Evolutionary conservation across 1,140 invertebrate genomes (phyloP).

Genomic region (Tetraneura akinire): DNA sequence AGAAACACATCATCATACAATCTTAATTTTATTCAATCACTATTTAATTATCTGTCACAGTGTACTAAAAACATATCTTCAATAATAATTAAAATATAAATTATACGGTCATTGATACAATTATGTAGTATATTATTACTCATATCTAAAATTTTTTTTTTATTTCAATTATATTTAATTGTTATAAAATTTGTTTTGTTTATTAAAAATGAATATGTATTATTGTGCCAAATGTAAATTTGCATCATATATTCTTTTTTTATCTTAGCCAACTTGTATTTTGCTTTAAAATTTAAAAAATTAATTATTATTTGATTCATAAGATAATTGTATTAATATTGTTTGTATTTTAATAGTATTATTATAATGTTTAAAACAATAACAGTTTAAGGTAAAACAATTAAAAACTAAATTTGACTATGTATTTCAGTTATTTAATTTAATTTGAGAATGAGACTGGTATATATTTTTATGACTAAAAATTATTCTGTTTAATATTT

Average conservation of each 20-base stretch:
- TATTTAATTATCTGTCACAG: background rate
- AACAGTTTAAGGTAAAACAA: too few relatives aligned
- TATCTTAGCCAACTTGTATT: background rate
- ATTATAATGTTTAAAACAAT: background rate
- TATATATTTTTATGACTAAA: background rate
- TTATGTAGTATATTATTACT: background rate
- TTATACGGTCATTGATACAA: background rate
- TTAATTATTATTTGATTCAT: background rate
- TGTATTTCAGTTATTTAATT: background rate
- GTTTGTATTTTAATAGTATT: background rate
- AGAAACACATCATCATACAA: background rate
- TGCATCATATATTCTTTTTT: background rate
- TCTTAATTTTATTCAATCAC: background rate
- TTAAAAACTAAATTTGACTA: background rate
- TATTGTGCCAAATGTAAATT: background rate
- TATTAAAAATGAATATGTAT: background rate
- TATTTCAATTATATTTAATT: background rate
- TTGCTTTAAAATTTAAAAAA: background rate
- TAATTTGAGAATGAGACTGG: slow-evolving; percentile 12
- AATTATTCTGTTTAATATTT: background rate
- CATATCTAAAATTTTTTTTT: too few relatives aligned
- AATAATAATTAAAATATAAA: background rate
- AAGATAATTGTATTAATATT: background rate
- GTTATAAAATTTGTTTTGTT: background rate
- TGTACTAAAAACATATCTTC: background rate